These are phyloP conservation scores for Neocrepidodera transversa DNA, from an alignment of 2,888 invertebrate genomes.

Conservation along the genomic window DNA sequence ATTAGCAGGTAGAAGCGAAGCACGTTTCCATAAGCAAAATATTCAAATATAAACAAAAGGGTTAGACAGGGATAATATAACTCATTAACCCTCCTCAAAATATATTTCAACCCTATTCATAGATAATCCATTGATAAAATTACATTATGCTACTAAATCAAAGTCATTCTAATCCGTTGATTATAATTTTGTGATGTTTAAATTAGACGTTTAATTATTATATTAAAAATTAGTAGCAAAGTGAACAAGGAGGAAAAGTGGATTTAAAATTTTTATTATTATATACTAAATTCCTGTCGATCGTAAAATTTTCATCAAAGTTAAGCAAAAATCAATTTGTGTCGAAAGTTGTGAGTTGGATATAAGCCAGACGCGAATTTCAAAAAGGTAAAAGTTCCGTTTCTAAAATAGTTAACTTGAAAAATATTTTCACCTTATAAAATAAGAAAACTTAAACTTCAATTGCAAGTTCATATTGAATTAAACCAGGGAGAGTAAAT, in stretches of 20 bases:
- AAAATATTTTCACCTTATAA: neutral
- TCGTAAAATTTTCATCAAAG: neutral
- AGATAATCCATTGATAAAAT: conserved; percentile 1
- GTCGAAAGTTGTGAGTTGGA: neutral
- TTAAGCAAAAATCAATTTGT: neutral
- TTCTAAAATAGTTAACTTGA: neutral
- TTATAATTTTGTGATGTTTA: neutral
- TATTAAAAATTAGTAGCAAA: too few relatives aligned
- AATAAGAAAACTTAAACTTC: neutral
- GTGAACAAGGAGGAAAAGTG: too few relatives aligned
- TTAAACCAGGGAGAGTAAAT: too few relatives aligned
- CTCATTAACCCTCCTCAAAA: conserved; percentile 14
- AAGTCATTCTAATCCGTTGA: neutral
- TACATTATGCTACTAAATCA: neutral
- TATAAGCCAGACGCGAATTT: neutral
- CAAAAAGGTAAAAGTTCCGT: neutral
- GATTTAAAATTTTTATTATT: too few relatives aligned
- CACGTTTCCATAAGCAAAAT: conserved; percentile 6
- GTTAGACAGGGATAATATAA: conserved; percentile 7
- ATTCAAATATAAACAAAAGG: conserved; percentile 12
- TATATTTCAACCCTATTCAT: conserved; percentile 4
- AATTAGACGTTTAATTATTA: neutral
- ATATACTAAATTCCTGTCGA: too few relatives aligned
- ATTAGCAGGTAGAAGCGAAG: neutral
- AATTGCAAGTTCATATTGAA: neutral